Percentiles rank a stretch among this genome's conserved stretches.
phyloP scores from a whole-genome alignment of 2,888 invertebrate genomes.

The Actias luna region DNA sequence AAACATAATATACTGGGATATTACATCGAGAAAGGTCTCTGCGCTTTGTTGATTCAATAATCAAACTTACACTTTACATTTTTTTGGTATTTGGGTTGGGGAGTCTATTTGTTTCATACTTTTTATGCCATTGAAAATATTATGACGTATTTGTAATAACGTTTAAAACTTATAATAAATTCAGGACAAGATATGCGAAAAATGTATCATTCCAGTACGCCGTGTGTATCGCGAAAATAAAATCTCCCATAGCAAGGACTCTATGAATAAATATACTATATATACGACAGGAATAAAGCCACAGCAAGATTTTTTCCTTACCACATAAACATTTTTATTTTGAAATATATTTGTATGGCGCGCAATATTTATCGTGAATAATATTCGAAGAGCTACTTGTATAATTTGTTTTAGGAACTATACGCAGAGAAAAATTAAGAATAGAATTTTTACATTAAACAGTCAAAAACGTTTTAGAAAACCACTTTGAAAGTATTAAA shows the following conservation, averaged over 20 bases:
- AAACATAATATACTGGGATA: too few relatives aligned
- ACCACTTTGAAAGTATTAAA: too few relatives aligned
- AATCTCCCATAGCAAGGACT: constrained; percentile 23
- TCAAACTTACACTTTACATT: too few relatives aligned
- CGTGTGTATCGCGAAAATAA: constrained; percentile 25
- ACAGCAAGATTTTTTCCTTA: constrained; percentile 76
- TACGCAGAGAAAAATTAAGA: too few relatives aligned
- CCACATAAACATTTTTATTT: constrained; percentile 72
- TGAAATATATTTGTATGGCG: constrained; percentile 44
- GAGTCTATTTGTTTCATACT: not conserved
- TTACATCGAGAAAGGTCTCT: too few relatives aligned
- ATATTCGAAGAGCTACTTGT: not conserved
- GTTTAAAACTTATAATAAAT: not conserved
- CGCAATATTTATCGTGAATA: constrained; percentile 2
- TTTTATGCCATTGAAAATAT: too few relatives aligned
- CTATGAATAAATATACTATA: constrained; percentile 39
- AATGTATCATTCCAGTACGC: not conserved
- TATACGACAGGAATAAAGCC: constrained; percentile 49
- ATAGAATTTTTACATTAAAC: too few relatives aligned
- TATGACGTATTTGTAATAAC: too few relatives aligned
- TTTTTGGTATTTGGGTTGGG: too few relatives aligned
- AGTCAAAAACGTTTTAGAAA: too few relatives aligned
- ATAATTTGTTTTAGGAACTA: not conserved
- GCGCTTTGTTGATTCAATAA: too few relatives aligned
- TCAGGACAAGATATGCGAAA: not conserved